Conservation (phyloP, 64 coral and sea anemone species). For the Orbicella faveolata region DNA sequence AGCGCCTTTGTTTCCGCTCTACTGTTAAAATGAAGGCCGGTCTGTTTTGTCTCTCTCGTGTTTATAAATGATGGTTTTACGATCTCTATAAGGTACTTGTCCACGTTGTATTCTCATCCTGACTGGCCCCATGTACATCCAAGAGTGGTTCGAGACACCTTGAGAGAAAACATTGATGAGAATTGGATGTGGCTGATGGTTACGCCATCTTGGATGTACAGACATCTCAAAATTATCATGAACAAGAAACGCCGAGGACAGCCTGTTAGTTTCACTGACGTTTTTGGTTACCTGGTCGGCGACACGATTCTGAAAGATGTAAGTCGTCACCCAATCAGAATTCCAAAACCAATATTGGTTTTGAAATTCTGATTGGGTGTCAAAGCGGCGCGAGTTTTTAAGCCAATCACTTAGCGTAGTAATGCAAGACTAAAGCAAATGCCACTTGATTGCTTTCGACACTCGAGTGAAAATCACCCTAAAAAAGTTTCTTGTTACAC, state of each 20-base stretch:
- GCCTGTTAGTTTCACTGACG: slow-evolving; percentile 76
- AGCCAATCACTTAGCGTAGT: no score
- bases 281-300: slow-evolving; percentile 74
- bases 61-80: no score
- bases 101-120: slow-evolving; percentile 77
- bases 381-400: no score
- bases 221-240: slow-evolving; percentile 38
- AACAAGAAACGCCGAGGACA: slow-evolving; percentile 58
- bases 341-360: no score
- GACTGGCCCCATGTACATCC: slow-evolving; percentile 51
- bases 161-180: slow-evolving; percentile 40
- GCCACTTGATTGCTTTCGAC: no score
- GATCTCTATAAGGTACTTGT: slow-evolving; percentile 52
- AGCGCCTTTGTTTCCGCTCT: no score
- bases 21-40: no score
- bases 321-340: not conserved
- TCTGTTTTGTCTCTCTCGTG: no score
- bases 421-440: no score
- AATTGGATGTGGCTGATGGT: slow-evolving; percentile 73
- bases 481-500: no score
- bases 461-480: no score
- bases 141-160: not conserved
- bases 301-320: slow-evolving; percentile 70
- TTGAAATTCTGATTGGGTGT: no score
- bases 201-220: slow-evolving; percentile 50